phyloP scores from a whole-genome alignment of 1,140 invertebrate species.

The Eumeta japonica region DNA sequence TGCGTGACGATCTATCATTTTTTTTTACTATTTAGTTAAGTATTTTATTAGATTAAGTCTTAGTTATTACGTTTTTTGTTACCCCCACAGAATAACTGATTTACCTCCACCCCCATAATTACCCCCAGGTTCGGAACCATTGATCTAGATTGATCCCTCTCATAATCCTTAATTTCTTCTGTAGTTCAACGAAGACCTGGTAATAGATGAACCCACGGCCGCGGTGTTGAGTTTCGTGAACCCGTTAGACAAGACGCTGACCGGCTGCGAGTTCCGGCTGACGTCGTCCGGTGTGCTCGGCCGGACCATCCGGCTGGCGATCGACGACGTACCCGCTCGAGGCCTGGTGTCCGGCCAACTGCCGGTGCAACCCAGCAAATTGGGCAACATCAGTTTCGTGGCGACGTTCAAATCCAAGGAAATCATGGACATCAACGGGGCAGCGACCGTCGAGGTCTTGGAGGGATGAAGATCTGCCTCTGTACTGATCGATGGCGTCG shows the following conservation, averaged over 20 bases:
- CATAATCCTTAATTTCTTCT: conserved; percentile 17
- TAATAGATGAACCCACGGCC: conserved; percentile 50
- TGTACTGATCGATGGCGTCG: no score
- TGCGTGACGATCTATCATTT: no score
- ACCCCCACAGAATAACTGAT: no score
- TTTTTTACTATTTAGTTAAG: no score
- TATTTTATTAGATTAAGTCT: no score
- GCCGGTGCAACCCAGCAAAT: conserved; percentile 58
- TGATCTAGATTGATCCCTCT: no score
- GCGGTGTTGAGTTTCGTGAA: conserved; percentile 65
- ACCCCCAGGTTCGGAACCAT: no score
- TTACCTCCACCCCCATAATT: no score
- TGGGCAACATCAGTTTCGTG: conserved; percentile 53
- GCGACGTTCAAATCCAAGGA: conserved; percentile 67
- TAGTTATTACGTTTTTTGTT: no score
- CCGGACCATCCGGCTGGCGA: conserved; percentile 55
- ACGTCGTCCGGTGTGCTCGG: conserved; percentile 67
- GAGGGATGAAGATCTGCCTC: no score
- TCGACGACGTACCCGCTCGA: conserved; percentile 56
- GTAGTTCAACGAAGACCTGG: conserved; percentile 61
- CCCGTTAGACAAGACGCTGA: conserved; percentile 63
- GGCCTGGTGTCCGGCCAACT: conserved; percentile 56
- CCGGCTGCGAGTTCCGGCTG: conserved; percentile 66
- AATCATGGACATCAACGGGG: conserved; percentile 66
- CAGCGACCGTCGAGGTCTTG: conserved; percentile 44